phyloP scores from a whole-genome alignment of 1,140 invertebrate species.

The Pristionchus pacificus region DNA sequence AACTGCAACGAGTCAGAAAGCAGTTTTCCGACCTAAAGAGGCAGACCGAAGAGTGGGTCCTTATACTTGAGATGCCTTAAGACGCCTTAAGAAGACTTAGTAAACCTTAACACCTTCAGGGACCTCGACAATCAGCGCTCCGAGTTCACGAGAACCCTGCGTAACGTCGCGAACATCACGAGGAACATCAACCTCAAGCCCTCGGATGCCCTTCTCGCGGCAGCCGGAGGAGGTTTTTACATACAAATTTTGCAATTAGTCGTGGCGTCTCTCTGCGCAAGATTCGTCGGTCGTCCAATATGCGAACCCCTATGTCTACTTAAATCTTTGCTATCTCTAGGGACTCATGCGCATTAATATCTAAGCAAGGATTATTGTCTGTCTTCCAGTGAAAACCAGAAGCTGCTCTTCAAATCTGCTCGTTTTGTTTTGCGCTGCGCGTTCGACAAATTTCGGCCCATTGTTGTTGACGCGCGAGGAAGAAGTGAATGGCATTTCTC shows the following conservation, averaged over 20 bases:
- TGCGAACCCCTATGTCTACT: not conserved
- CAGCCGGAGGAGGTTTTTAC: conserved; percentile 11
- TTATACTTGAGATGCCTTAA: not conserved
- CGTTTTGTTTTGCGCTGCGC: too few relatives aligned
- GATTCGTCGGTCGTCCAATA: not conserved
- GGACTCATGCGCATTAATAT: conserved; percentile 6
- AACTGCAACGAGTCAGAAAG: conserved; percentile 52
- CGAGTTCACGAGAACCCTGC: conserved; percentile 49
- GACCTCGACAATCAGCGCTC: conserved; percentile 29
- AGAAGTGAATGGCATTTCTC: too few relatives aligned
- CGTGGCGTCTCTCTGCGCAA: conserved; percentile 23
- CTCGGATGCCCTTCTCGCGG: not conserved
- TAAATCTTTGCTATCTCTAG: not conserved
- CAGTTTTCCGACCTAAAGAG: conserved; percentile 51
- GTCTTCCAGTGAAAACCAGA: too few relatives aligned
- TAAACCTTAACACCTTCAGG: too few relatives aligned
- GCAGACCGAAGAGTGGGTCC: conserved; percentile 41
- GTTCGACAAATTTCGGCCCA: too few relatives aligned
- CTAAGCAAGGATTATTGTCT: too few relatives aligned
- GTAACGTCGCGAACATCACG: conserved; percentile 43
- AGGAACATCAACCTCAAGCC: conserved; percentile 24
- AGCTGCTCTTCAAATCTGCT: too few relatives aligned
- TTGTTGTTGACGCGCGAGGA: too few relatives aligned
- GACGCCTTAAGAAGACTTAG: too few relatives aligned
- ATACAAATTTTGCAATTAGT: conserved; percentile 14